A percentile compares a stretch with the other conserved stretches of the same genome.
These are phyloP conservation scores for Heterotilapia buettikoferi DNA, from an alignment of 2,113 vertebrate genomes.

Conservation along the genomic window DNA sequence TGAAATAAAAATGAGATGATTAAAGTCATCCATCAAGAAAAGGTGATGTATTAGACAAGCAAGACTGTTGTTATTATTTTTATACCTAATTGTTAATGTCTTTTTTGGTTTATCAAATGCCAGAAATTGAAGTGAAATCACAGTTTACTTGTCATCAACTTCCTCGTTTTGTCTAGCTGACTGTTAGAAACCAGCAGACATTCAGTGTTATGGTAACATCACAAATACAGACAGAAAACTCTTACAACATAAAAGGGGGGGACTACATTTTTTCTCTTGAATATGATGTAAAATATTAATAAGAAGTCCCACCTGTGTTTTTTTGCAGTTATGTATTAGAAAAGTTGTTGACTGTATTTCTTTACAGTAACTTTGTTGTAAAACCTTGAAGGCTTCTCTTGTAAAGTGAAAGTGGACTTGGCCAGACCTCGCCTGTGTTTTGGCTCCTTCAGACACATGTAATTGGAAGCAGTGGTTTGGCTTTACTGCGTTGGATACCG, in stretches of 20 bases:
- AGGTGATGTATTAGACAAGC: not conserved
- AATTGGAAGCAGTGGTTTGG: constrained; percentile 36
- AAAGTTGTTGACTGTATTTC: not conserved
- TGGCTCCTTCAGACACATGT: constrained; percentile 10
- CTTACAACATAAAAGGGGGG: rapidly evolving
- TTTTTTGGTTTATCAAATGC: not conserved
- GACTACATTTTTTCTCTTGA: not conserved
- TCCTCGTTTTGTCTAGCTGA: not conserved
- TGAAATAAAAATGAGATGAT: not conserved
- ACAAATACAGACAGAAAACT: rapidly evolving
- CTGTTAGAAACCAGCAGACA: not conserved
- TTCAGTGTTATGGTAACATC: not conserved
- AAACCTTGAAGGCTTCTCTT: not conserved
- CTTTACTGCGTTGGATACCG: not conserved
- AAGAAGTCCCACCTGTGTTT: not conserved
- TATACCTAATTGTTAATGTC: rapidly evolving
- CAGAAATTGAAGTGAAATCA: not conserved
- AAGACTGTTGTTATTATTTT: not conserved
- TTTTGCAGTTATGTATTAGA: not conserved
- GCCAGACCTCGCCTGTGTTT: not conserved
- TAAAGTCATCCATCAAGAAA: not conserved
- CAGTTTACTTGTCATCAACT: not conserved
- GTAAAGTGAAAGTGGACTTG: not conserved
- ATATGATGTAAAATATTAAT: not conserved
- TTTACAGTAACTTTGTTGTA: not conserved